These are phyloP conservation scores for Tragopan temminckii DNA, from an alignment of 2,797 vertebrate species.

Conservation along the genomic window DNA sequence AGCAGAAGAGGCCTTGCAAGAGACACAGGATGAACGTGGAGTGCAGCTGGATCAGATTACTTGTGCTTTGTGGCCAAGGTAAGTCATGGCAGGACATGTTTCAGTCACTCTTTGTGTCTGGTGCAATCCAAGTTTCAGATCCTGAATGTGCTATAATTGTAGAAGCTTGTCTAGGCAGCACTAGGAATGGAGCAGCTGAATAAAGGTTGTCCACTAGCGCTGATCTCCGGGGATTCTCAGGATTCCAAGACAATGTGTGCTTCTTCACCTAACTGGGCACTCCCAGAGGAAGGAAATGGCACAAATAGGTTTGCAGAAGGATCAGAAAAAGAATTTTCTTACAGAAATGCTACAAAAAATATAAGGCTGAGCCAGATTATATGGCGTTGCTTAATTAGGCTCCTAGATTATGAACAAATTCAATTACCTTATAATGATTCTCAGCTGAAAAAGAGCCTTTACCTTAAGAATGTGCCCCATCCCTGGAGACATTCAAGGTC, in stretches of 20 bases:
- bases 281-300: not conserved
- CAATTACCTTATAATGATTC: not conserved
- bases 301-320: not conserved
- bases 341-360: not conserved
- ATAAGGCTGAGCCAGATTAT: not conserved
- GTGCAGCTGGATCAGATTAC: not conserved
- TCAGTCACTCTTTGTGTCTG: not conserved
- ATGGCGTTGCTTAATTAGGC: not conserved
- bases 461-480: not conserved
- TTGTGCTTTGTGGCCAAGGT: accelerated
- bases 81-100: not conserved
- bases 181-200: not conserved
- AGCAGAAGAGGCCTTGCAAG: not conserved
- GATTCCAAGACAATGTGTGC: not conserved
- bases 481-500: too few relatives aligned
- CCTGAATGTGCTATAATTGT: not conserved
- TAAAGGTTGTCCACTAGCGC: not conserved
- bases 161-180: not conserved
- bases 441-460: not conserved
- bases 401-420: not conserved
- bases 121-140: not conserved
- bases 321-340: not conserved
- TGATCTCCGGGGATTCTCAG: not conserved
- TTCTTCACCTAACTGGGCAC: not conserved
- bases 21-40: not conserved